Conservation (phyloP, 2,888 invertebrate species). For the Podabrus alpinus region DNA sequence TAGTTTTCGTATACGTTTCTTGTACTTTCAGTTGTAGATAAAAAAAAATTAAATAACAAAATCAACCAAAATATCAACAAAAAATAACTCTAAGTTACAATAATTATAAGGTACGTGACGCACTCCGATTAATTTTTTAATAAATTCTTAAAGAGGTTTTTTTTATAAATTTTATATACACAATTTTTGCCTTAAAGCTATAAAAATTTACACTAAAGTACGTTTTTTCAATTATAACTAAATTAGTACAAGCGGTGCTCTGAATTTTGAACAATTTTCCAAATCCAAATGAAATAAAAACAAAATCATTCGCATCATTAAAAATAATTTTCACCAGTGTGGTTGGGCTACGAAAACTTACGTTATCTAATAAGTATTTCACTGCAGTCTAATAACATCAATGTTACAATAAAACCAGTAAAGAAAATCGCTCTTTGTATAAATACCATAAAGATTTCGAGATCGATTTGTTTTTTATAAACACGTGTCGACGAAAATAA, state of each 20-base stretch:
- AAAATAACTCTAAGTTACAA: slow-evolving; percentile 40
- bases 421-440: slow-evolving; percentile 18
- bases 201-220: slow-evolving; percentile 31
- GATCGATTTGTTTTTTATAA: slow-evolving; percentile 13
- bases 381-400: slow-evolving; percentile 34
- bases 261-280: slow-evolving; percentile 19
- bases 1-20: slow-evolving; percentile 51
- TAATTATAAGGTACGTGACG: slow-evolving; percentile 49
- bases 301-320: slow-evolving; percentile 6
- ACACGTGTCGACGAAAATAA: not conserved
- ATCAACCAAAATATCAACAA: slow-evolving; percentile 36
- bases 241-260: slow-evolving; percentile 52
- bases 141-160: slow-evolving; percentile 55
- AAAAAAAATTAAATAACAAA: slow-evolving; percentile 32
- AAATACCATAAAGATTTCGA: slow-evolving; percentile 16
- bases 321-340: slow-evolving; percentile 42
- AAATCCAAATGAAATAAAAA: slow-evolving; percentile 7
- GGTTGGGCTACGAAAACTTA: slow-evolving; percentile 41
- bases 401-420: slow-evolving; percentile 26
- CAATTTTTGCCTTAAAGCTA: slow-evolving; percentile 22
- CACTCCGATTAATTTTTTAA: slow-evolving; percentile 38
- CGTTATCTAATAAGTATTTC: slow-evolving; percentile 21
- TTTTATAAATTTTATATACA: slow-evolving; percentile 28
- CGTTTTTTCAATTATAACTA: slow-evolving; percentile 18
- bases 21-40: slow-evolving; percentile 50